A percentile compares a stretch with the other conserved stretches of the same genome.
Evolutionary conservation across 2,113 vertebrate species (phyloP).

Genomic region (Pituophis catenifer): DNA sequence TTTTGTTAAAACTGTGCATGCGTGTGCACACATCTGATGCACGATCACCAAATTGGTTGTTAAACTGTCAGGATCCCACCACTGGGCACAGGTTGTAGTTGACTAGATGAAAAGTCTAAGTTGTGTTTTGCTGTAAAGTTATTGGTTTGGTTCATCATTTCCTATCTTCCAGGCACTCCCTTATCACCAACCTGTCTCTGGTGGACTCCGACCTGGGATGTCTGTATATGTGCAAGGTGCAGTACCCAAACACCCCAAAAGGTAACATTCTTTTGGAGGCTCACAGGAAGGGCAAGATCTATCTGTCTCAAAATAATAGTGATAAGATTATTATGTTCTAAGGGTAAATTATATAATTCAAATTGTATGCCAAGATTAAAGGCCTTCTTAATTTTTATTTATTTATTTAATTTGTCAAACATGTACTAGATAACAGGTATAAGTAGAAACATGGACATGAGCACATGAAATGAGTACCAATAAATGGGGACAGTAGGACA

Average conservation of each 20-base stretch:
- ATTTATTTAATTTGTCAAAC: too few relatives aligned
- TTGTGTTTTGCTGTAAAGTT: background rate
- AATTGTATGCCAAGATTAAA: background rate
- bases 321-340: too few relatives aligned
- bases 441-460: too few relatives aligned
- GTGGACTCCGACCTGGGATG: slow-evolving; percentile 72
- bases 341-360: background rate
- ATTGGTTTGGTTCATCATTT: background rate
- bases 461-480: too few relatives aligned
- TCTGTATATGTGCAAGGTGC: slow-evolving; percentile 81
- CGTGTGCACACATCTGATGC: too few relatives aligned
- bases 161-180: slow-evolving; percentile 70
- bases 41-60: too few relatives aligned
- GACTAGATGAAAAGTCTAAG: background rate
- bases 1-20: too few relatives aligned
- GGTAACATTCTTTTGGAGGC: slow-evolving; percentile 48
- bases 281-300: background rate
- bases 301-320: background rate
- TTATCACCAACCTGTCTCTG: slow-evolving; percentile 69
- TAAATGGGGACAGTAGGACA: too few relatives aligned
- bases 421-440: too few relatives aligned
- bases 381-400: too few relatives aligned
- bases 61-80: too few relatives aligned
- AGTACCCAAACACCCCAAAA: slow-evolving; percentile 65
- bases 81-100: background rate